Conservation (phyloP, 2,888 invertebrate genomes). For the Drosophila multiciliata region DNA sequence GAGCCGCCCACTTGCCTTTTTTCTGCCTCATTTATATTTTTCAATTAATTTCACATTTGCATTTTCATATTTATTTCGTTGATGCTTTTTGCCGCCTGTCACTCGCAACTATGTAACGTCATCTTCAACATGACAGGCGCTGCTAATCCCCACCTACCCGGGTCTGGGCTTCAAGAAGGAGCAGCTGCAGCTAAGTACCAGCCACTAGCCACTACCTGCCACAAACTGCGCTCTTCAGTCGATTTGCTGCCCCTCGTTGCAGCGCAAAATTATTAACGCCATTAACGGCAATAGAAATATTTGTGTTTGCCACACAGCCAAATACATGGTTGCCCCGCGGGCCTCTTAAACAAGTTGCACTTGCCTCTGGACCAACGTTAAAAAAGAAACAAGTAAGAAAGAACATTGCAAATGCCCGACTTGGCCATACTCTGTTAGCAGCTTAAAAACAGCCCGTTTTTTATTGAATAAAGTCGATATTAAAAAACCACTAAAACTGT, state of each 20-base stretch:
- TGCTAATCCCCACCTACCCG: slow-evolving; percentile 74
- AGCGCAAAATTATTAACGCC: slow-evolving; percentile 77
- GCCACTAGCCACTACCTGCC: slow-evolving; percentile 18
- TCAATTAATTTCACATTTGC: slow-evolving; percentile 77
- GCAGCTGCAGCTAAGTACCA: slow-evolving; percentile 24
- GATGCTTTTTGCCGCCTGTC: slow-evolving; percentile 60
- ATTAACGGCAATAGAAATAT: slow-evolving; percentile 81
- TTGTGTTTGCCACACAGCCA: slow-evolving; percentile 68
- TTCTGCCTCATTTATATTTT: slow-evolving; percentile 39
- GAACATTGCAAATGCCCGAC: neutral
- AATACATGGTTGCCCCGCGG: slow-evolving; percentile 23
- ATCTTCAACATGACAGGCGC: slow-evolving; percentile 79
- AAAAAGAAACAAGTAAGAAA: slow-evolving; percentile 28
- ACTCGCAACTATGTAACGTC: slow-evolving; percentile 80
- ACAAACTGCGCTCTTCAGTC: slow-evolving; percentile 8
- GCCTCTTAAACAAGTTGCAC: slow-evolving; percentile 55
- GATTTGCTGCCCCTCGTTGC: slow-evolving; percentile 21
- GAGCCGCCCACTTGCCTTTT: slow-evolving; percentile 54
- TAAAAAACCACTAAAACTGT: neutral
- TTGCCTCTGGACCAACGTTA: slow-evolving; percentile 15
- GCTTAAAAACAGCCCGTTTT: neutral
- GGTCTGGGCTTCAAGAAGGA: slow-evolving; percentile 39
- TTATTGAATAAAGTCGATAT: neutral
- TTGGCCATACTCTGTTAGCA: neutral
- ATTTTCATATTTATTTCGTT: slow-evolving; percentile 52